Evolutionary conservation across 2,888 invertebrate species (phyloP).

Genomic region (Argyresthia albistria): DNA sequence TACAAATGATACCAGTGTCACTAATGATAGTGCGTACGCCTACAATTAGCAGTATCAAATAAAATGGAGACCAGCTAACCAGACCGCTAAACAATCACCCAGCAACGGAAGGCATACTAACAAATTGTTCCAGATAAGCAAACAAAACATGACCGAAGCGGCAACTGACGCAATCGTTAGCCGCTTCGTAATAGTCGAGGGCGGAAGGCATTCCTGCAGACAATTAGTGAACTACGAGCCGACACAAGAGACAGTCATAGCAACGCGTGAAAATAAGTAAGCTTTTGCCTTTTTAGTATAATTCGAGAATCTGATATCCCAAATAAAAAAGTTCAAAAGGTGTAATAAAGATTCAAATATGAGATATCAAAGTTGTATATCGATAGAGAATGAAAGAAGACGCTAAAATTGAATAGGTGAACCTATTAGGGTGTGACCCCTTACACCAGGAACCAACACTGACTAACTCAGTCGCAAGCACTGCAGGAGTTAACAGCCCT

Average conservation of each 20-base stretch:
- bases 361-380: too few species aligned
- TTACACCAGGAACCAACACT: slow-evolving; percentile 3
- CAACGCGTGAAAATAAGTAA: too few species aligned
- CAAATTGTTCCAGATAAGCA: background rate
- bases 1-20: too few species aligned
- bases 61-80: too few species aligned
- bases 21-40: too few species aligned
- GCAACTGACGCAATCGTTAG: slow-evolving; percentile 5
- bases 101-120: background rate
- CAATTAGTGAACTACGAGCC: slow-evolving; percentile 19
- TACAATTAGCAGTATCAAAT: too few species aligned
- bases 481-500: slow-evolving; percentile 22
- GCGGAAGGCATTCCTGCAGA: slow-evolving; percentile 16
- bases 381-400: background rate
- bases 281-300: too few species aligned
- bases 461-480: background rate
- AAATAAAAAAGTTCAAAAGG: too few species aligned
- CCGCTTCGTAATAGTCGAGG: slow-evolving; percentile 3
- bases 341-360: too few species aligned
- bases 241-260: too few species aligned
- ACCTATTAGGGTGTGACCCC: background rate
- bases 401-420: background rate
- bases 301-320: too few species aligned
- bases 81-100: too few species aligned
- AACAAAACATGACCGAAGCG: slow-evolving; percentile 8